Percentiles rank a stretch among this genome's conserved stretches.
These are phyloP conservation scores for Procambarus virginalis DNA, from an alignment of 1,140 invertebrate genomes.

Conservation along the genomic window DNA sequence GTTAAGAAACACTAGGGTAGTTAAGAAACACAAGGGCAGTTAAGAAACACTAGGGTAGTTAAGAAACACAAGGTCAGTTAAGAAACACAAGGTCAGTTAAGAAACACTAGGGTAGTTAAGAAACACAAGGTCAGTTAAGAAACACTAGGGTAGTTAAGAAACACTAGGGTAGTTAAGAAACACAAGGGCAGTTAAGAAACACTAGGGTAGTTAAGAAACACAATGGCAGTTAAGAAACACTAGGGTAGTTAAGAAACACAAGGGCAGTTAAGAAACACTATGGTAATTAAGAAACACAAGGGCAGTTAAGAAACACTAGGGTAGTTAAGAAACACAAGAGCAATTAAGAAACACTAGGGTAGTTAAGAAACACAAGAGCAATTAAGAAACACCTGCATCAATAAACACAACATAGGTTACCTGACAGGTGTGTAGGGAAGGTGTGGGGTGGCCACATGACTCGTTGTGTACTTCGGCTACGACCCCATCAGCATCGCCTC, in stretches of 20 bases:
- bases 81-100: neutral
- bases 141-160: neutral
- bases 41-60: neutral
- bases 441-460: neutral
- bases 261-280: neutral
- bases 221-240: neutral
- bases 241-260: neutral
- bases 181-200: neutral
- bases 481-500: neutral
- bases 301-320: neutral
- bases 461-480: neutral
- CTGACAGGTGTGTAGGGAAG: neutral
- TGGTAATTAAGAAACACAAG: neutral
- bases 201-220: neutral
- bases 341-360: neutral
- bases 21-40: neutral
- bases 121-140: neutral
- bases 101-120: neutral
- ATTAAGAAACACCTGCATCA: neutral
- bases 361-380: neutral
- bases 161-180: neutral
- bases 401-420: neutral
- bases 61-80: neutral
- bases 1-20: neutral
- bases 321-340: neutral